phyloP scores from a whole-genome alignment of 2,888 invertebrate species.

The Sarcophaga subvicina region DNA sequence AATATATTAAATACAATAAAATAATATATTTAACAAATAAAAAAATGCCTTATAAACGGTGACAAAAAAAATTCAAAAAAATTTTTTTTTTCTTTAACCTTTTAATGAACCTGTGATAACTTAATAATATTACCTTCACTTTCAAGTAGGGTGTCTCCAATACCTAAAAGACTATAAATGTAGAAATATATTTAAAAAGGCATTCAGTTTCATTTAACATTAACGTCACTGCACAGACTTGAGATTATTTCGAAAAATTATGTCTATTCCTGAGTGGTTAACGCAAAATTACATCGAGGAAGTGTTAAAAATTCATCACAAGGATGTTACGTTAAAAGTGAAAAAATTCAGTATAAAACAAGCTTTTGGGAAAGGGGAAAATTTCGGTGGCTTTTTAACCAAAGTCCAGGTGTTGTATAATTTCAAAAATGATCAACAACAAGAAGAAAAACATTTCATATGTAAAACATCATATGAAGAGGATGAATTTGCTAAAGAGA shows the following conservation, averaged over 20 bases:
- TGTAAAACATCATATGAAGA: conserved; percentile 78
- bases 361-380: conserved; percentile 79
- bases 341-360: conserved; percentile 71
- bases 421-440: conserved; percentile 43
- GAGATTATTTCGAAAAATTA: conserved; percentile 39
- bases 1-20: neutral
- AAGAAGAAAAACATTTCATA: conserved; percentile 70
- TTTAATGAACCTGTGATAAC: neutral
- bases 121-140: neutral
- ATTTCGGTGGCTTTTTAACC: conserved; percentile 77
- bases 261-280: conserved; percentile 77
- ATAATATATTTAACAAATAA: neutral
- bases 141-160: neutral
- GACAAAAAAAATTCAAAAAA: neutral
- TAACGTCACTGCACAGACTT: neutral
- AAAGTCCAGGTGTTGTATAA: conserved; percentile 73
- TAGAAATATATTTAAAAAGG: conserved; percentile 1
- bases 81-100: neutral
- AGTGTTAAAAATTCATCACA: conserved; percentile 73
- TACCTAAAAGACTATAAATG: conserved; percentile 34
- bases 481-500: conserved; percentile 75
- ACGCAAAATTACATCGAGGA: conserved; percentile 75
- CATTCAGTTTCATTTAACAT: conserved; percentile 17
- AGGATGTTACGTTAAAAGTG: conserved; percentile 73
- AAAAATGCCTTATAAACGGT: neutral